These are phyloP conservation scores for Priocnemis perturbator DNA, from an alignment of 2,888 invertebrate genomes.

Conservation along the genomic window DNA sequence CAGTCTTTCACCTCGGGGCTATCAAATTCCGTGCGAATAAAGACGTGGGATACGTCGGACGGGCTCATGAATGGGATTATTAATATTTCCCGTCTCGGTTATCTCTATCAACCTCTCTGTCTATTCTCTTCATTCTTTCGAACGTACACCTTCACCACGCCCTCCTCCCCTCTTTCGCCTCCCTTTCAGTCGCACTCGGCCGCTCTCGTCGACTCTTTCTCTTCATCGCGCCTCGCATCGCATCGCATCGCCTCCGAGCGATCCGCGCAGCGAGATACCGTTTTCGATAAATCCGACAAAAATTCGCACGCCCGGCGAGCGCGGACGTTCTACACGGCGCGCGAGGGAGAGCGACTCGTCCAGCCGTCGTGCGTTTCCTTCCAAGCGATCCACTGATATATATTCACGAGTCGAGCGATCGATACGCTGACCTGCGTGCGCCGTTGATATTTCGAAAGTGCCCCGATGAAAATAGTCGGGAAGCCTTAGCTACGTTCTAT, in stretches of 20 bases:
- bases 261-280: conserved; percentile 45
- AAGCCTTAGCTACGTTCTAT: no score
- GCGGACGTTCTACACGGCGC: no score
- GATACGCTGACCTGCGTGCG: no score
- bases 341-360: no score
- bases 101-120: background rate
- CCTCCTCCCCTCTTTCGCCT: background rate
- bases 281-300: conserved; percentile 35
- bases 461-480: no score
- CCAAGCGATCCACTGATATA: no score
- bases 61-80: conserved; percentile 60
- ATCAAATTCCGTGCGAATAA: conserved; percentile 57
- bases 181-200: background rate
- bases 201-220: conserved; percentile 22
- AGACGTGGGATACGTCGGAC: conserved; percentile 56
- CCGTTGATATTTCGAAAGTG: no score
- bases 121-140: background rate
- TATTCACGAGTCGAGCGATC: no score
- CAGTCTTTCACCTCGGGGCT: conserved; percentile 50
- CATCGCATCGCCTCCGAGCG: conserved; percentile 40
- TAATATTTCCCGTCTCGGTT: conserved; percentile 53
- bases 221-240: conserved; percentile 30
- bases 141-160: background rate
- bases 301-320: no score
- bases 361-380: no score